Evolutionary conservation across 2,888 invertebrate species (phyloP).

Genomic region (Folsomia manolachei): DNA sequence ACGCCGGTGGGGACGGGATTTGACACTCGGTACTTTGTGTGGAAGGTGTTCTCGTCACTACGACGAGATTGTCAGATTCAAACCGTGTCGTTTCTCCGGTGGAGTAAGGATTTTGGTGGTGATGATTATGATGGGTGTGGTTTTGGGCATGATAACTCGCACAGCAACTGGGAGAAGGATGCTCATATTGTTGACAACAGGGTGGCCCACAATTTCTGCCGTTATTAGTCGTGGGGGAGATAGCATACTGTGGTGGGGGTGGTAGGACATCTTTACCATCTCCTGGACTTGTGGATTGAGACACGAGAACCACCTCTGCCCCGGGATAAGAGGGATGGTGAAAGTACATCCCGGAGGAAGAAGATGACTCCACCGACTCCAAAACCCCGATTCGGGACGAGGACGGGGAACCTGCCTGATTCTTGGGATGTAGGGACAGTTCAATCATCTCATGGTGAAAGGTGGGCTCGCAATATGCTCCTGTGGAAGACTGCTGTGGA

Average conservation of each 20-base stretch:
- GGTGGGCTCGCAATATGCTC: background rate
- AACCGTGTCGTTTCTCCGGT: background rate
- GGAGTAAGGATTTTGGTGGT: background rate
- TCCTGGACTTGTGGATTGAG: too few relatives aligned
- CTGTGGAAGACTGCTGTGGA: constrained; percentile 20
- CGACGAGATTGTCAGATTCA: constrained; percentile 14
- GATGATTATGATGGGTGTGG: background rate
- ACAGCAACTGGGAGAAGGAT: background rate
- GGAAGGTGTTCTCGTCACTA: background rate
- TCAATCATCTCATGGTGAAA: constrained; percentile 22
- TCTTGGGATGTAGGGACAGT: constrained; percentile 6
- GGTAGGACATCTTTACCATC: background rate
- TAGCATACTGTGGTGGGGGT: constrained; percentile 18
- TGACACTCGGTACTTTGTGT: background rate
- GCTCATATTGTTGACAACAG: constrained; percentile 6
- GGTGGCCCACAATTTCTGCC: background rate
- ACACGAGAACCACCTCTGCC: background rate
- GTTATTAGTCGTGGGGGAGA: background rate
- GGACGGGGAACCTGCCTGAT: background rate
- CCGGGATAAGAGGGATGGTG: background rate
- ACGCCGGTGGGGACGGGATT: background rate
- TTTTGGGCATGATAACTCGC: background rate
- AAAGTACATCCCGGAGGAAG: background rate
- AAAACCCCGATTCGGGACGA: constrained; percentile 9
- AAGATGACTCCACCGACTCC: constrained; percentile 12